Evolutionary conservation across 2,888 invertebrate genomes (phyloP).

Genomic region (Clostera curtula): DNA sequence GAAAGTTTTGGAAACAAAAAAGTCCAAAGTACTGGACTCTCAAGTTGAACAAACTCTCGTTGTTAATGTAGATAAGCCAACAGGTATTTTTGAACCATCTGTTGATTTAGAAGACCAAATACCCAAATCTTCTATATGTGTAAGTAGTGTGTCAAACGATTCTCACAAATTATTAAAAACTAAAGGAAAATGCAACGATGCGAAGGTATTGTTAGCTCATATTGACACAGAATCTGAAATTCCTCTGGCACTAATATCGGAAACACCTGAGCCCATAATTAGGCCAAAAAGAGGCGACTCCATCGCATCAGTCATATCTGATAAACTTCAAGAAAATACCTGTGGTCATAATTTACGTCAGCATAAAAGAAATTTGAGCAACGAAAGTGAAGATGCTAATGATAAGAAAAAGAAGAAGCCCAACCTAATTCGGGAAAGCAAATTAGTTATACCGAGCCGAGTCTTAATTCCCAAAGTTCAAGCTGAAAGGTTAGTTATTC

Average conservation of each 20-base stretch:
- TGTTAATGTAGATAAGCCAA: slow-evolving; percentile 72
- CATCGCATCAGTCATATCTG: slow-evolving; percentile 64
- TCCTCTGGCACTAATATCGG: slow-evolving; percentile 54
- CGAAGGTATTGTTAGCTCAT: slow-evolving; percentile 39
- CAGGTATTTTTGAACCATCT: slow-evolving; percentile 82
- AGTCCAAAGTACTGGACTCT: slow-evolving; percentile 43
- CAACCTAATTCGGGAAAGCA: slow-evolving; percentile 62
- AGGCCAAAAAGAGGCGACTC: slow-evolving; percentile 63
- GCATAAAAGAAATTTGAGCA: slow-evolving; percentile 54
- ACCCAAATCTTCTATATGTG: slow-evolving; percentile 72
- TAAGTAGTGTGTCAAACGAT: slow-evolving; percentile 48
- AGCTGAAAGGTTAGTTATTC: slow-evolving; percentile 46
- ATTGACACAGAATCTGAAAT: slow-evolving; percentile 64
- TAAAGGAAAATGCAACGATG: slow-evolving; percentile 38
- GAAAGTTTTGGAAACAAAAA: slow-evolving; percentile 63
- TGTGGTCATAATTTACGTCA: slow-evolving; percentile 64
- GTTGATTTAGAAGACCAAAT: slow-evolving; percentile 80
- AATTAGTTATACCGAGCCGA: slow-evolving; percentile 58
- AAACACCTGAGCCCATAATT: slow-evolving; percentile 53
- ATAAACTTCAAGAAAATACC: slow-evolving; percentile 63
- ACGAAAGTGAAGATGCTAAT: slow-evolving; percentile 49
- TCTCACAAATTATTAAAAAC: slow-evolving; percentile 54
- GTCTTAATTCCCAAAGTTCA: slow-evolving; percentile 55
- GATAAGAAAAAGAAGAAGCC: slow-evolving; percentile 62
- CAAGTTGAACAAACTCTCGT: slow-evolving; percentile 39